Evolutionary conservation across 2,113 vertebrate genomes (phyloP).

Genomic region (Haemorhous mexicanus): DNA sequence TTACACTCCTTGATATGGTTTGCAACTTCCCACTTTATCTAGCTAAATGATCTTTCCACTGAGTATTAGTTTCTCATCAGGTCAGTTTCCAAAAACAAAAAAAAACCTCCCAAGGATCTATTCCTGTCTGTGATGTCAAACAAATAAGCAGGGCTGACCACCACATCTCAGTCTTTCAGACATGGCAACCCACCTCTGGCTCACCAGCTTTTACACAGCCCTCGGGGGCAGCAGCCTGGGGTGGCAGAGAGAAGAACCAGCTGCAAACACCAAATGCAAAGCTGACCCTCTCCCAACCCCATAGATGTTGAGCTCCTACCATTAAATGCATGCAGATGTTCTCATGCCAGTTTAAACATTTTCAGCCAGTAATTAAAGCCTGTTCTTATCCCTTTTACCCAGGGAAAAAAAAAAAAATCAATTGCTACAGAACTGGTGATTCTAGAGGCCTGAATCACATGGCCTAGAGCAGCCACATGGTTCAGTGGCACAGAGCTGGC

Average conservation of each 20-base stretch:
- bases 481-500: not conserved
- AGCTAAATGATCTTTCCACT: not conserved
- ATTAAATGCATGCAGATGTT: not conserved
- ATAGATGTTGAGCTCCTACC: not conserved
- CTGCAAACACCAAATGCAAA: not conserved
- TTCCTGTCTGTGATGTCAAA: not conserved
- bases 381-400: not conserved
- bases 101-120: not conserved
- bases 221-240: not conserved
- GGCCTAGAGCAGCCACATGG: not conserved
- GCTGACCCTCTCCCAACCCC: rapidly evolving
- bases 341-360: not conserved
- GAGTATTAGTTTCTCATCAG: not conserved
- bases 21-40: not conserved
- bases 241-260: not conserved
- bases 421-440: not conserved
- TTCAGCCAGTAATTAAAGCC: not conserved
- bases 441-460: not conserved
- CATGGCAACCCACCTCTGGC: not conserved
- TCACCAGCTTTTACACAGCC: not conserved
- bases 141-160: not conserved
- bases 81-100: not conserved
- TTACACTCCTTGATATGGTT: not conserved
- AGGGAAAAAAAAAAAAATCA: not conserved
- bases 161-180: not conserved